Percentiles rank a stretch among this genome's conserved stretches.
Evolutionary conservation across 2,888 invertebrate genomes (phyloP).

Genomic region (Cyaniris semiargus): DNA sequence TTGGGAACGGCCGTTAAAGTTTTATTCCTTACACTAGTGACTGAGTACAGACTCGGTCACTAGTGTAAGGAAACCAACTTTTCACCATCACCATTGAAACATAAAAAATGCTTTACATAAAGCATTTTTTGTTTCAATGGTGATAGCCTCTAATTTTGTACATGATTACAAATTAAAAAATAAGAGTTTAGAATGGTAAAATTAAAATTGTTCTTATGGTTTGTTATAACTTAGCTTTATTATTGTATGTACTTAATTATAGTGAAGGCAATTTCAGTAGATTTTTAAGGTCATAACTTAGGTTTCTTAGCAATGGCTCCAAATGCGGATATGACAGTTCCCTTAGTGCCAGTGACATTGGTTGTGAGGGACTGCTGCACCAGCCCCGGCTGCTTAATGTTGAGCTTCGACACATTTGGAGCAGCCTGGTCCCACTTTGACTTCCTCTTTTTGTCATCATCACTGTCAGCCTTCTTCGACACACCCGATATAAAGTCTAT

Average conservation of each 20-base stretch:
- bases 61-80: too few relatives aligned
- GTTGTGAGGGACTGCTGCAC: constrained; percentile 88
- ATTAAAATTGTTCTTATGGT: not conserved
- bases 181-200: not conserved
- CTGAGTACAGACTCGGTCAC: too few relatives aligned
- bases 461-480: constrained; percentile 83
- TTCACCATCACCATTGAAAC: too few relatives aligned
- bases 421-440: constrained; percentile 96
- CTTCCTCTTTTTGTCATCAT: constrained; percentile 91
- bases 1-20: too few relatives aligned
- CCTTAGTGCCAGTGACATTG: constrained; percentile 92
- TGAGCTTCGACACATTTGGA: constrained; percentile 78
- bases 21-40: too few relatives aligned
- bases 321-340: constrained; percentile 95
- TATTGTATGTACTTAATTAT: not conserved
- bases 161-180: not conserved
- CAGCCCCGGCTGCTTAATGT: constrained; percentile 84
- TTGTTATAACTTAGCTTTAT: not conserved
- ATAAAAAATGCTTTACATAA: too few relatives aligned
- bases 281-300: constrained; percentile 58
- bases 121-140: too few relatives aligned
- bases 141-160: too few relatives aligned
- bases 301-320: constrained; percentile 93
- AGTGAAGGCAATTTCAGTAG: not conserved
- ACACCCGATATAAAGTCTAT: constrained; percentile 91